Evolutionary conservation across 2,797 vertebrate species (phyloP), one percentile per base, ranked within the genome.

Genomic region (Protosalanx chinensis): DNA sequence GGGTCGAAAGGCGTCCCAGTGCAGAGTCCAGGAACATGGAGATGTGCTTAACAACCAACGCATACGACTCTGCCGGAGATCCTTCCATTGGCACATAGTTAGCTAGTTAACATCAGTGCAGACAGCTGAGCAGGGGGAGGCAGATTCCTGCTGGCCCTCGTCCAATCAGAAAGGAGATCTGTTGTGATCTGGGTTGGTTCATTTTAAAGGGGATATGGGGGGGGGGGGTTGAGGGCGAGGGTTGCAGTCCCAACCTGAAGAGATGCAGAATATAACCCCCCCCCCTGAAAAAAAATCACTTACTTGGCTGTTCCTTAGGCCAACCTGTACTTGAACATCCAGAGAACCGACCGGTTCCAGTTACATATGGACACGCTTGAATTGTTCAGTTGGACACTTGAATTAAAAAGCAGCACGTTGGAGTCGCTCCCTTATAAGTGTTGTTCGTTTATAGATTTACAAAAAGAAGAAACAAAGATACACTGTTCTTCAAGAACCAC

Each of bases 391-490:
- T 46, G 41, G 41, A 46, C 41, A 46, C 41, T 46, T 46, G 41
- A 46, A 46, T 37, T 37, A 68, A 46, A 83, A 85, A 88, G 85
- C 87, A 85, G 86, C 86, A 84, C 78, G 79, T 80, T 64, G 65
- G 33, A 81, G 78, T 81, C 80, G 72, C 72, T 82, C 84, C 74
- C 76, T 82, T 70, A n/a, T 76, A 18, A 20, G 37, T 63, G 18
- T 61, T 16, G 15, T 46, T 49, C 27, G 12, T 35, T 37, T 58
- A 60, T 57, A 37, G 53, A 59, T 63, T 77, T 73, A 57, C 70
- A 49, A 67, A 67, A 33, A 67, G 78, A 68, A 30, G 29, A 57
- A 68, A 49, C 66, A 67, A 33, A 67, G 78, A 68, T 18, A 30
- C 29, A 67, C 1, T 2, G 8, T 33, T 74, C 69, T 67, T 8